Evolutionary conservation across 2,797 vertebrate species (phyloP), one percentile per base, ranked within the genome.

Genomic region (Pangasius macronema): DNA sequence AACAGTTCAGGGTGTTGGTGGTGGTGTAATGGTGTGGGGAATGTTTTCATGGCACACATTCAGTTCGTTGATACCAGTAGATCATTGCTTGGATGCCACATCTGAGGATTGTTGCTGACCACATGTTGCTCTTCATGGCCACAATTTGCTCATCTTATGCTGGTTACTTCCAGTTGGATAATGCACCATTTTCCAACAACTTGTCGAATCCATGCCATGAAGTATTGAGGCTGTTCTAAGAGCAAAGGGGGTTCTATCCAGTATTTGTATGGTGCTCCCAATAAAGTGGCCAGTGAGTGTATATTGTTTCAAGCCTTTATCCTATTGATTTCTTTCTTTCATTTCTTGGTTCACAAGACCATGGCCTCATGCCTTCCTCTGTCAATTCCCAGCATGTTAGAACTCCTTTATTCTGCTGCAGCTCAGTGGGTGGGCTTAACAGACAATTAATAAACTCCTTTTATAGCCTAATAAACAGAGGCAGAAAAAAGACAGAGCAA

Each of bases 311-410:
- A 70, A 84, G 83, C 81, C 85, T 80, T 91, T 87, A 46, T 24
- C 49, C 36, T 83, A 89, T 90, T 85, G 90, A 91, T 92, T 93
- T 83, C 42, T 87, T 87, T 85, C 89, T 85, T 87, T n/a, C 33
- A 63, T 89, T 90, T 88, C 86, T 90, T 84, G 68, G 88, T 85
- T 88, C 55, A 89, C 30, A 70, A 90, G 87, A 91, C 53, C 67
- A 82, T 84, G 85, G 84, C 75, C 85, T 87, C 82, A 72, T 85
- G 77, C 39, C 61, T 82, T 83, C 24, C 18, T 82, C 53, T 85
- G 70, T 83, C 85, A 85, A 85, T 86, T 87, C 88, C 42, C 70
- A 36, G 33, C 80, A 67, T 87, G 82, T 85, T 68, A 82, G 79
- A 84, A 73, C 65, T 82, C 55, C 80, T 84, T 86, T 49, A 89